These are phyloP conservation scores for Turdus rufiventris DNA, from an alignment of 2,113 vertebrate genomes.

Conservation along the genomic window DNA sequence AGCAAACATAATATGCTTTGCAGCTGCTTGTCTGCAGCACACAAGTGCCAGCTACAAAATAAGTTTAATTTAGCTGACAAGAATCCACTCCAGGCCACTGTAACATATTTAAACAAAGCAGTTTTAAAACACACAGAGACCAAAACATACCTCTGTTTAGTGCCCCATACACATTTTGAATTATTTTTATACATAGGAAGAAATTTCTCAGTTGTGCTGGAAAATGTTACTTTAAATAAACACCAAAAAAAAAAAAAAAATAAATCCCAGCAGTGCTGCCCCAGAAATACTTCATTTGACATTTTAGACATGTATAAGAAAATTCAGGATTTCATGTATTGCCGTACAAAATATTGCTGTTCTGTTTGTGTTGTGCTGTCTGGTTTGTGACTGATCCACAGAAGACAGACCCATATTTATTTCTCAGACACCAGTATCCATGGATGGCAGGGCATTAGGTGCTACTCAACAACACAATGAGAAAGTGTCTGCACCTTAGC, in stretches of 20 bases:
- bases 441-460: neutral
- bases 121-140: neutral
- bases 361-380: neutral
- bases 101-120: neutral
- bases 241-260: rapidly evolving
- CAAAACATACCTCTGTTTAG: slow-evolving; percentile 1
- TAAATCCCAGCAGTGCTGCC: neutral
- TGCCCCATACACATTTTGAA: neutral
- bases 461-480: neutral
- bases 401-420: rapidly evolving
- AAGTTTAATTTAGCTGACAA: neutral
- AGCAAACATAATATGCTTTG: neutral
- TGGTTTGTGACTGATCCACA: neutral
- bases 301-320: neutral
- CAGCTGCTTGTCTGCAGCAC: neutral
- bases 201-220: neutral
- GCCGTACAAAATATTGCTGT: neutral
- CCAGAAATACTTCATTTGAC: neutral
- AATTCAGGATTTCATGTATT: neutral
- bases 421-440: neutral
- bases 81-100: neutral
- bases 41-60: neutral
- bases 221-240: slow-evolving; percentile 30
- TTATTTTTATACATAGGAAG: neutral
- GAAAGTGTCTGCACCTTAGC: neutral